Conservation (phyloP, 1,140 invertebrate genomes). For the Macrobrachium rosenbergii region DNA sequence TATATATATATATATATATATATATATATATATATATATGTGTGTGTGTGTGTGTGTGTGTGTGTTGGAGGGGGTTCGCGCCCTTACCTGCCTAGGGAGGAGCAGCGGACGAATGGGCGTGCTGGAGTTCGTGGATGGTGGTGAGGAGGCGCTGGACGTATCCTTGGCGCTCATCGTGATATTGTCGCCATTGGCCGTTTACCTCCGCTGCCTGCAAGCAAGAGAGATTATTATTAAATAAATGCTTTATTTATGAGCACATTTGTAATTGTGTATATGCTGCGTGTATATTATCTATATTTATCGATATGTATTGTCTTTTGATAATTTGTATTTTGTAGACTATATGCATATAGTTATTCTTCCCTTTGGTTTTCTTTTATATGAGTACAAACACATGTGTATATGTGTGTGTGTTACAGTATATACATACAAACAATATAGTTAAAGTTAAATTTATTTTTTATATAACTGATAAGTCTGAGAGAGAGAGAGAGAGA, state of each 20-base stretch:
- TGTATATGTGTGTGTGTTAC: no score
- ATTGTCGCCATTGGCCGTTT: constrained; percentile 69
- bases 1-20: no score
- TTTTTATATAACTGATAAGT: no score
- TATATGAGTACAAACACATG: no score
- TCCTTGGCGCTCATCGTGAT: constrained; percentile 68
- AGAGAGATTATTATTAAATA: neutral
- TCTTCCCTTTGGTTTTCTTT: neutral
- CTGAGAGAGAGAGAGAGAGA: no score
- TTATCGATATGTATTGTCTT: neutral
- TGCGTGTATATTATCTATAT: neutral
- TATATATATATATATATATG: no score
- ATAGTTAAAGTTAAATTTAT: no score
- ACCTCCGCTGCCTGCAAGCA: constrained; percentile 68
- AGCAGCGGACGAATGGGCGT: constrained; percentile 41
- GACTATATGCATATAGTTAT: neutral
- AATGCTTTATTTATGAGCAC: neutral
- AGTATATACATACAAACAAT: no score
- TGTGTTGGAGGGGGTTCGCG: neutral
- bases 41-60: neutral
- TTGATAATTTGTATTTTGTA: neutral
- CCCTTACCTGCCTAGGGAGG: constrained; percentile 42
- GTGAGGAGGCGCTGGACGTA: constrained; percentile 68
- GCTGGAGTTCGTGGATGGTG: constrained; percentile 69
- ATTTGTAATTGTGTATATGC: neutral